Evolutionary conservation across 2,888 invertebrate species (phyloP).

Genomic region (Mythimna vitellina): DNA sequence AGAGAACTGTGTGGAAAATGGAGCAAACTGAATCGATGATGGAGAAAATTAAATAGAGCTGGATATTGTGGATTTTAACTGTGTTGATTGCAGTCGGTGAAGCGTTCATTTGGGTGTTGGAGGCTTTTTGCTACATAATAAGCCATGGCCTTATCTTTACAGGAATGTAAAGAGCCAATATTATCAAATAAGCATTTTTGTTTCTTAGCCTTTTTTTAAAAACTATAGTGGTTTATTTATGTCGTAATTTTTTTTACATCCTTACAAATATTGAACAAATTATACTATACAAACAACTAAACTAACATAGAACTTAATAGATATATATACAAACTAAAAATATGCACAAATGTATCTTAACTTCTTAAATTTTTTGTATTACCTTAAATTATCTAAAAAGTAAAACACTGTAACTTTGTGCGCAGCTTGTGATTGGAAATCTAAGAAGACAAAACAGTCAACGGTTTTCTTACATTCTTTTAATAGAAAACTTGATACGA

Average conservation of each 20-base stretch:
- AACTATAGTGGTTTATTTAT: background rate
- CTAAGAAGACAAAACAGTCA: background rate
- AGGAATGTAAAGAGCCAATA: background rate
- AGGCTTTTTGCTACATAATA: background rate
- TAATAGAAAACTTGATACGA: slow-evolving; percentile 7
- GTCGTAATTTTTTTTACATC: too few species aligned
- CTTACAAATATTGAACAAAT: too few species aligned
- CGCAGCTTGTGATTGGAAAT: slow-evolving; percentile 25
- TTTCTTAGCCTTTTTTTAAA: too few species aligned
- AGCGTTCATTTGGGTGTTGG: background rate
- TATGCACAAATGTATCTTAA: background rate
- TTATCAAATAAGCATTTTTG: background rate
- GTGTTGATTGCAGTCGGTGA: slow-evolving; percentile 14
- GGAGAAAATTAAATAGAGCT: slow-evolving; percentile 47
- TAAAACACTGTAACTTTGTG: background rate
- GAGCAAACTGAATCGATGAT: slow-evolving; percentile 42
- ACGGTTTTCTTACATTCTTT: slow-evolving; percentile 14
- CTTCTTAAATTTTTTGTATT: background rate
- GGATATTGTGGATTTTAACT: slow-evolving; percentile 24
- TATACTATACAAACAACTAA: too few species aligned
- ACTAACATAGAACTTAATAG: too few species aligned
- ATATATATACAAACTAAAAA: too few species aligned
- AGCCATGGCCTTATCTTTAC: background rate
- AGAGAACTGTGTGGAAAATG: slow-evolving; percentile 50
- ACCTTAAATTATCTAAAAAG: background rate